Percentiles rank a stretch among this genome's conserved stretches.
Conservation (phyloP, 2,113 vertebrate genomes). For the Phaethornis superciliosus region DNA sequence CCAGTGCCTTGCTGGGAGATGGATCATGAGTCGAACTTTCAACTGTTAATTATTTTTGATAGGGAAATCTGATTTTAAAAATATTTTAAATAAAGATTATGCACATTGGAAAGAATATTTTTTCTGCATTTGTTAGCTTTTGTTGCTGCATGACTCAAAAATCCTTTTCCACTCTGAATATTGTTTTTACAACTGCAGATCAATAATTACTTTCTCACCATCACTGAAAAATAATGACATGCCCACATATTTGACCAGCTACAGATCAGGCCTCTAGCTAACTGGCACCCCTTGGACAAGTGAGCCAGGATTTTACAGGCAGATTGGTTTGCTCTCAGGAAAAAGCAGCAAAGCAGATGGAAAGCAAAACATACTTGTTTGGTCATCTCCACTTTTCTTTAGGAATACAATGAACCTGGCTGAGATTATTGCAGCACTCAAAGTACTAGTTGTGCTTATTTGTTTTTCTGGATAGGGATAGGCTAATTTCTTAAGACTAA, state of each 20-base stretch:
- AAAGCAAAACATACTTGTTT: background rate
- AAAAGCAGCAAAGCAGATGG: background rate
- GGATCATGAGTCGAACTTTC: background rate
- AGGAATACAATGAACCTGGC: background rate
- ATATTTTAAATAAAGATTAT: background rate
- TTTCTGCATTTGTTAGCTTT: background rate
- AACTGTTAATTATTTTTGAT: background rate
- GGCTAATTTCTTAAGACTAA: background rate
- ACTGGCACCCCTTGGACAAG: background rate
- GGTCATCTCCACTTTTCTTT: background rate
- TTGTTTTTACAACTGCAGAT: background rate
- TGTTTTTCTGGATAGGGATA: background rate
- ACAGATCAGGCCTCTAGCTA: slow-evolving; percentile 5
- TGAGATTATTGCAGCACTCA: background rate
- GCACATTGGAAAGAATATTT: background rate
- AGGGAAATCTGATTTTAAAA: background rate
- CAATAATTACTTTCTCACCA: slow-evolving; percentile 23
- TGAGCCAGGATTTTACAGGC: background rate
- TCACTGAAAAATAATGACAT: background rate
- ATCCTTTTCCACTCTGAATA: background rate
- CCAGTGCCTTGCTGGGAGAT: background rate
- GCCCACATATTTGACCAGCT: background rate
- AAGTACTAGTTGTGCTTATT: background rate
- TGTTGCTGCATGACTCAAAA: background rate
- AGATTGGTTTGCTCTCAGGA: background rate